A percentile compares a stretch with the other conserved stretches of the same genome.
Conservation (phyloP, 2,113 vertebrate genomes). For the Narcine bancroftii region DNA sequence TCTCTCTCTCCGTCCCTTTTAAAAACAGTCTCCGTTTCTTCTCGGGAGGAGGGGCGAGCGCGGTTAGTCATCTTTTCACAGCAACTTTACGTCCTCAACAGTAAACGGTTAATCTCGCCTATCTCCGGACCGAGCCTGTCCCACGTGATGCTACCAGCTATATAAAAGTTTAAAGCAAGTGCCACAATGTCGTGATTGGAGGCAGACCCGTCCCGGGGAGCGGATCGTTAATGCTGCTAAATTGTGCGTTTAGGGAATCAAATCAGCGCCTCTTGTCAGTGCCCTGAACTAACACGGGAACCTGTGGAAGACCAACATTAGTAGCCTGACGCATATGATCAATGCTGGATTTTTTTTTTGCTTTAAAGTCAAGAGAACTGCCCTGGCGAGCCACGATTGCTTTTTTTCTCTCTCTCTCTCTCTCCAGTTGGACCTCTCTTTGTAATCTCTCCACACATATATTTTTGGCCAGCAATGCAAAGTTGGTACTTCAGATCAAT, state of each 20-base stretch:
- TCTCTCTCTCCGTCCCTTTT: background rate
- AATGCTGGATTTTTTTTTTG: background rate
- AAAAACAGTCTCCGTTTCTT: constrained; percentile 41
- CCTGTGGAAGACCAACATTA: background rate
- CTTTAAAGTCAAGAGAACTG: background rate
- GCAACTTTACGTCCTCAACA: constrained; percentile 51
- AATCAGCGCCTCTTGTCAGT: background rate
- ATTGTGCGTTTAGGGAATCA: background rate
- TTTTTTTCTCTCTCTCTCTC: background rate
- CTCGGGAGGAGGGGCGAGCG: constrained; percentile 38
- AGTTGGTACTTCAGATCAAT: background rate
- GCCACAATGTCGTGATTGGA: constrained; percentile 60
- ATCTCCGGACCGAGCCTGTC: constrained; percentile 50
- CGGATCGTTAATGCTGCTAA: background rate
- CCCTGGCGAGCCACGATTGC: background rate
- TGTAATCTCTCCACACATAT: background rate
- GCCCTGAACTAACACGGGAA: background rate
- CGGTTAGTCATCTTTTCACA: constrained; percentile 49
- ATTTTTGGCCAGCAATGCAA: background rate
- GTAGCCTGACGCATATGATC: background rate
- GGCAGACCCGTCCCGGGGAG: constrained; percentile 22
- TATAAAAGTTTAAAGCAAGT: constrained; percentile 77
- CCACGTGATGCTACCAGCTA: constrained; percentile 74
- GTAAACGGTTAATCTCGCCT: constrained; percentile 52
- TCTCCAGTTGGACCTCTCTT: background rate